Evolutionary conservation across 2,888 invertebrate genomes (phyloP).

Genomic region (Agrotis ipsilon): DNA sequence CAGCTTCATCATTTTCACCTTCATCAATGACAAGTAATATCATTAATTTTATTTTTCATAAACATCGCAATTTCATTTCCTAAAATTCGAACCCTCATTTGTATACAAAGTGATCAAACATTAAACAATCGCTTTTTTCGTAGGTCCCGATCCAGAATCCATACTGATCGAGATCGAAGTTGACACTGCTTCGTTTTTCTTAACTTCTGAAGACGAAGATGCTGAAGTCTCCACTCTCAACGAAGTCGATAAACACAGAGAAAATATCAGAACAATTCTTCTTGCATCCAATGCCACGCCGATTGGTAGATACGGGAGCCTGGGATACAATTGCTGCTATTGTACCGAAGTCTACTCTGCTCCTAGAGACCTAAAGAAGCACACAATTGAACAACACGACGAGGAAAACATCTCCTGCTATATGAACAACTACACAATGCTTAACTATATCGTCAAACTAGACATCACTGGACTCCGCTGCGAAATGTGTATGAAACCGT

Average conservation of each 20-base stretch:
- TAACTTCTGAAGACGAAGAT: constrained; percentile 18
- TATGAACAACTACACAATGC: constrained; percentile 59
- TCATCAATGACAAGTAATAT: constrained; percentile 21
- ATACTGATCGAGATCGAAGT: constrained; percentile 56
- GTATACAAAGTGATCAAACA: constrained; percentile 7
- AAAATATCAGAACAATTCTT: constrained; percentile 67
- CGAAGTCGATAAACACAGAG: constrained; percentile 68
- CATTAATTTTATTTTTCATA: not conserved
- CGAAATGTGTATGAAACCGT: constrained; percentile 68
- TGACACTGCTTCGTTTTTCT: constrained; percentile 40
- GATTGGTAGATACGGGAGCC: constrained; percentile 66
- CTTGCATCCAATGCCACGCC: constrained; percentile 73
- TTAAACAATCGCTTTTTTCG: constrained; percentile 52
- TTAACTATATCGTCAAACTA: constrained; percentile 71
- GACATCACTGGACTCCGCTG: constrained; percentile 79
- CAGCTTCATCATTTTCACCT: not conserved
- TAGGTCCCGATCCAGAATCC: constrained; percentile 56
- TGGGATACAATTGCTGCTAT: constrained; percentile 76
- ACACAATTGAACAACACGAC: constrained; percentile 67
- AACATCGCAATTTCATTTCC: not conserved
- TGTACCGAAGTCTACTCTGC: constrained; percentile 70
- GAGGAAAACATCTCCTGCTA: constrained; percentile 51
- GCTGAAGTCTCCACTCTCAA: constrained; percentile 18
- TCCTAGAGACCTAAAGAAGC: constrained; percentile 74
- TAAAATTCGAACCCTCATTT: not conserved